Evolutionary conservation across 2,113 vertebrate genomes (phyloP).

Genomic region (Sitta europaea): DNA sequence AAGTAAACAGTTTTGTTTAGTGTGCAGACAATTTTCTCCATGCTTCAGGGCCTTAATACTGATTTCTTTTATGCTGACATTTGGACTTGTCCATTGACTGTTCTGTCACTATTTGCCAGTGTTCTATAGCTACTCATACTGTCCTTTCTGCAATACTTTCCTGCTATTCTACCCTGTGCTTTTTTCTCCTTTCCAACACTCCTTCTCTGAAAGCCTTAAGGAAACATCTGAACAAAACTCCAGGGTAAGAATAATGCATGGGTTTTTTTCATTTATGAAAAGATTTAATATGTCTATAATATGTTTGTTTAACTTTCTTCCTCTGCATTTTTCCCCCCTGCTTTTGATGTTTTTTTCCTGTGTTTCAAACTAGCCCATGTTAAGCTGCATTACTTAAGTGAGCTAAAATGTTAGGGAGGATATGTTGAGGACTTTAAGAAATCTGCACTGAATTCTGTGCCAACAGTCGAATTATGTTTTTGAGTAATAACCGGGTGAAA

Average conservation of each 20-base stretch:
- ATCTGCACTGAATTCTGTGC: not conserved
- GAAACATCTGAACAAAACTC: not conserved
- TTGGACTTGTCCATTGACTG: not conserved
- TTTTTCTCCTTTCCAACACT: not conserved
- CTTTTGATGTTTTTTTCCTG: not conserved
- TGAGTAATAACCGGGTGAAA: not conserved
- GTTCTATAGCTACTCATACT: not conserved
- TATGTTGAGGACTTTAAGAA: not conserved
- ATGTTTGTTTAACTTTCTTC: not conserved
- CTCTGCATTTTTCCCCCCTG: rapidly evolving
- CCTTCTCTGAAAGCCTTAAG: not conserved
- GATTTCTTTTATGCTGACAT: slow-evolving; percentile 9
- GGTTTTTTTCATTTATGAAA: not conserved
- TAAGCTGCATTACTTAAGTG: not conserved
- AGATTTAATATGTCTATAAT: not conserved
- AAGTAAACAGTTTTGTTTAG: not conserved
- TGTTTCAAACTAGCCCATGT: not conserved
- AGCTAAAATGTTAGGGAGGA: not conserved
- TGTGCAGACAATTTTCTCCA: not conserved
- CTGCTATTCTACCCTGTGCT: not conserved
- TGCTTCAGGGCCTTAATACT: not conserved
- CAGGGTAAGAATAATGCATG: not conserved
- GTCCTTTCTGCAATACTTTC: not conserved
- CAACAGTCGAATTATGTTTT: not conserved
- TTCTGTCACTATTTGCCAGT: not conserved